Evolutionary conservation across 2,888 invertebrate genomes (phyloP), one percentile per base, ranked within the genome.

Genomic region (Oscheius sp.): DNA sequence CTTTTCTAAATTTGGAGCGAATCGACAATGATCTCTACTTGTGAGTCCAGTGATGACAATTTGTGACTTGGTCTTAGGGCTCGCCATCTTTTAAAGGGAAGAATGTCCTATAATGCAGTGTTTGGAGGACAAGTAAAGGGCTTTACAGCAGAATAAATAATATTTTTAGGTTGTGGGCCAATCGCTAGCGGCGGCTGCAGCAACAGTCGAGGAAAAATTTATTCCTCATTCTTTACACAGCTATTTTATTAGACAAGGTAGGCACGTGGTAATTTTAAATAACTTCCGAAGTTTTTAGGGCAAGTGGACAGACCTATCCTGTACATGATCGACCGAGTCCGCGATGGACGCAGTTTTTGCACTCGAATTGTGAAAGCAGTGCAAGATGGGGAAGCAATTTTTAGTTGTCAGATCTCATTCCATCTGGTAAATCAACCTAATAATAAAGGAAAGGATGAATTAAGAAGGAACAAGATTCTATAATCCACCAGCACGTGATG

Each of bases 341-440:
- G 90, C n/a, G 89, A 90, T 80, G 90, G 90, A 1, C 77, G 84
- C 16, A 89, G 89, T 45, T 90, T 89, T 76, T 79, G 86, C 66
- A 88, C 89, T 53, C 83, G 90, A 12, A 79, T 84, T n/a, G 89
- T 90, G 18, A 89, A 89, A 76, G 90, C 90, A 1, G 85, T 87
- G 21, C 90, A 90, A 77, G 86, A 89, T 58, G 89, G 89, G 0
- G 76, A 85, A 43, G 82, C 88, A 3, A 89, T 90, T n/a, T 88
- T 89, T 74, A 88, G 88, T 3, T 78, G 80, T n/a, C 84, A 85
- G 56, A 76, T 84, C 13, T 84, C 84, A 27, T 83, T 84, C 59
- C 83, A 83, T 59, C 72, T 74, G 45, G 83, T 81, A 46, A 43
- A 45, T 16, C 25, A 76, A 71, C 25, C 52, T 25, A 66, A 9